A percentile compares a stretch with the other conserved stretches of the same genome.
These are phyloP conservation scores for Hypothenemus hampei DNA, from an alignment of 1,140 invertebrate genomes.

Conservation along the genomic window DNA sequence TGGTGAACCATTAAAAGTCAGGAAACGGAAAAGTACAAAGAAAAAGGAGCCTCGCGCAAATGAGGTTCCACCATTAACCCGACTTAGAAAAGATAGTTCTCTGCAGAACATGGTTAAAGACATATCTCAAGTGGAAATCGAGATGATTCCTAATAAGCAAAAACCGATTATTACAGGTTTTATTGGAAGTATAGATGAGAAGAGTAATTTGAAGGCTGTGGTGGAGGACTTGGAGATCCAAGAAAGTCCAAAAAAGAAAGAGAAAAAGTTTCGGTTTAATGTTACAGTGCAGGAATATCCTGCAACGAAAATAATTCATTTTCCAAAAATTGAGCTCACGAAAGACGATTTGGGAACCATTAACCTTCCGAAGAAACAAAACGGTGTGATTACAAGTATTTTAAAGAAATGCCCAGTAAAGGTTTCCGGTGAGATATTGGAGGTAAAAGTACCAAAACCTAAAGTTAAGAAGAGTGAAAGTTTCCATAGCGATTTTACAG, in stretches of 20 bases:
- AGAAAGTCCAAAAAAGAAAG: conserved; percentile 41
- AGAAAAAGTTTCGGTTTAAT: conserved; percentile 37
- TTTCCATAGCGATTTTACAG: conserved; percentile 15
- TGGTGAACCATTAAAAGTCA: conserved; percentile 23
- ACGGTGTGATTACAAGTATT: conserved; percentile 32
- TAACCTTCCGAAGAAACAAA: conserved; percentile 27
- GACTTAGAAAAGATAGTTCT: conserved; percentile 32
- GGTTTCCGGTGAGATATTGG: conserved; percentile 5
- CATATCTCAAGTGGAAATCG: conserved; percentile 42
- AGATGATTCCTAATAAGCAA: conserved; percentile 44
- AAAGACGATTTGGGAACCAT: conserved; percentile 24
- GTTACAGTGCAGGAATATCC: conserved; percentile 34
- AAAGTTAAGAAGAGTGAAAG: conserved; percentile 6
- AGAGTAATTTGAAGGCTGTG: conserved; percentile 48
- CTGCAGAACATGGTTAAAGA: conserved; percentile 37
- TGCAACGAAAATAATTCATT: conserved; percentile 11
- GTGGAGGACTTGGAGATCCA: conserved; percentile 53
- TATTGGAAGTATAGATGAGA: conserved; percentile 46
- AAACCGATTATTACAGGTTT: conserved; percentile 51
- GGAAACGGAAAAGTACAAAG: conserved; percentile 36
- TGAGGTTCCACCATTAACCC: conserved; percentile 4
- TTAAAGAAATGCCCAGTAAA: conserved; percentile 16
- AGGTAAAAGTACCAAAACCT: neutral
- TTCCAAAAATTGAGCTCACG: conserved; percentile 10
- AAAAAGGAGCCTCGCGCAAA: conserved; percentile 29